Evolutionary conservation across 2,888 invertebrate genomes (phyloP), one percentile per base, ranked within the genome.

Genomic region (Agrenia bidenticulata): DNA sequence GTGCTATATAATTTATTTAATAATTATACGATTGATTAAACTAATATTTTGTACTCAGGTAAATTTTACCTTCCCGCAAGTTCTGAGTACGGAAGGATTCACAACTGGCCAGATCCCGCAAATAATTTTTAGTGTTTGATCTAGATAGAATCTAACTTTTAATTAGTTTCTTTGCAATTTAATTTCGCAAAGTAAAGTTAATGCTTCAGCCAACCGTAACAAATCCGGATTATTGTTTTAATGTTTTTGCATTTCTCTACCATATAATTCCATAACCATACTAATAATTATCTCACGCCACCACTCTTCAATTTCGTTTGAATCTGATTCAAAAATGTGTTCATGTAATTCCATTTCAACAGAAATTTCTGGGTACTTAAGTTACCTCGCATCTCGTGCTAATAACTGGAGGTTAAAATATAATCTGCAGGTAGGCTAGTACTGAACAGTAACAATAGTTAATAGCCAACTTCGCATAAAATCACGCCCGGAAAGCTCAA

Each of bases 101-200:
- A 90, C 91, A 77, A 89, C 90, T 78, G 92, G 92, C 53, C 92
- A 92, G 81, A 89, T 92, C 74, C 92, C 92, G 11, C 90, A 91
- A 79, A 88, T 92, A 68, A 89, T 92, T 76, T 92, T 92, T 62
- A 74, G 74, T 53, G 68, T 75, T 64, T 75, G 66, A 73, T 19
- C 45, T 15, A 5, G 19, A 17, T 5, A 15, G 15, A 27, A 32
- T 32, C 21, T 56, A 26, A 21, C 23, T 54, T 9, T 54, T 17
- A 45, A 19, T 45, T 17, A 45, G 4, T 32, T 32, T 32, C 11
- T 32, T 32, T 11, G 32, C 32, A 32, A 32, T 32, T 32, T 32
- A 32, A 32, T 32, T 32, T 32, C 32, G 32, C 32, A 32, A 32
- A 11, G 32, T 4, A 32, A 11, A 4, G 32, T 32, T 32, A 32